phyloP scores from a whole-genome alignment of 2,113 vertebrate genomes.

The Tricholaema leucomelas region DNA sequence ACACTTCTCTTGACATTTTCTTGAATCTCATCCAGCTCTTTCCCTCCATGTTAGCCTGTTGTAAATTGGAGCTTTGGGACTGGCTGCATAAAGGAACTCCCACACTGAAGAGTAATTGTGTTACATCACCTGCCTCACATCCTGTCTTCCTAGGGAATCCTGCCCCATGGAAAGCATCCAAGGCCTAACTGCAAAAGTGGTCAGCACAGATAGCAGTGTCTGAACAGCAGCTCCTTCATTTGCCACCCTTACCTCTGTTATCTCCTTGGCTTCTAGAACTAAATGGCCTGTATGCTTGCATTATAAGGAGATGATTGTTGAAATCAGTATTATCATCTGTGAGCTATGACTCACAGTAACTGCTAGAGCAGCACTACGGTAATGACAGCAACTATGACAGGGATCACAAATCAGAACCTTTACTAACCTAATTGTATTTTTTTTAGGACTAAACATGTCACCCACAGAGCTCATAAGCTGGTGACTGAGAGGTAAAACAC shows the following conservation, averaged over 20 bases:
- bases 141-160: not conserved
- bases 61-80: not conserved
- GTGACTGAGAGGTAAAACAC: not conserved
- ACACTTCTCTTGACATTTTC: not conserved
- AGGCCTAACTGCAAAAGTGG: not conserved
- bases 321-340: not conserved
- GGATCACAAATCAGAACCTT: not conserved
- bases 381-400: not conserved
- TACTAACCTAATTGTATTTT: not conserved
- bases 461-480: not conserved
- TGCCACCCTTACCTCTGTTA: not conserved
- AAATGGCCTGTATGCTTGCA: accelerated
- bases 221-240: not conserved
- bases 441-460: not conserved
- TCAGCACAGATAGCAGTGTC: not conserved
- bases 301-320: not conserved
- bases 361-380: not conserved
- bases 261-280: not conserved
- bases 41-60: not conserved
- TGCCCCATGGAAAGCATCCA: not conserved
- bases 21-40: not conserved
- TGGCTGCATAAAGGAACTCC: not conserved
- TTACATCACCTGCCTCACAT: not conserved
- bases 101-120: not conserved
- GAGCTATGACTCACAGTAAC: not conserved